Conservation (phyloP, 2,113 vertebrate species). For the Cichladusa arquata region DNA sequence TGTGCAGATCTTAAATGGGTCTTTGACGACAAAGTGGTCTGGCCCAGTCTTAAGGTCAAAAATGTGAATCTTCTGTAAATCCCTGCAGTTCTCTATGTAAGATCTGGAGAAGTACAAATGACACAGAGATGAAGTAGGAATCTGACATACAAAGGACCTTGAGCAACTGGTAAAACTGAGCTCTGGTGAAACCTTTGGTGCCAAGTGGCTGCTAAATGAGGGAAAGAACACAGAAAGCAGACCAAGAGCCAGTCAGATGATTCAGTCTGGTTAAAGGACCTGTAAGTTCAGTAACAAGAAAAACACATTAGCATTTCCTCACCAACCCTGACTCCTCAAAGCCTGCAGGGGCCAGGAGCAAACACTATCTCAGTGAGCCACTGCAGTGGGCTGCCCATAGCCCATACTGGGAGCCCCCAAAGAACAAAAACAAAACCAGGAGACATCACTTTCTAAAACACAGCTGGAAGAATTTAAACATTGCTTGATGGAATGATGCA, state of each 20-base stretch:
- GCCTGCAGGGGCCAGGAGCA: not conserved
- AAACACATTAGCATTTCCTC: not conserved
- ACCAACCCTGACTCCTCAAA: not conserved
- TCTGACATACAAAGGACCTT: not conserved
- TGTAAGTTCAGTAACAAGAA: not conserved
- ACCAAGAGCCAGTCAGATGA: not conserved
- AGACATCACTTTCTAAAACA: not conserved
- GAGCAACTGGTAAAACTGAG: not conserved
- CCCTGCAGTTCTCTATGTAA: not conserved
- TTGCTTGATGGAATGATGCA: not conserved
- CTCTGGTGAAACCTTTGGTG: not conserved
- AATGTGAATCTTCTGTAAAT: not conserved
- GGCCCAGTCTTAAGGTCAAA: not conserved
- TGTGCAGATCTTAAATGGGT: not conserved
- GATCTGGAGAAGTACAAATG: not conserved
- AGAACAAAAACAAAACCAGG: not conserved
- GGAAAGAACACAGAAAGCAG: not conserved
- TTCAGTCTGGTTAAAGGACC: not conserved
- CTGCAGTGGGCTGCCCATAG: not conserved
- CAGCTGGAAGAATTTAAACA: conserved; percentile 13
- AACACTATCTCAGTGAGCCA: not conserved
- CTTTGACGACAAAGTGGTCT: not conserved
- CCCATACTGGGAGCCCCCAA: not conserved
- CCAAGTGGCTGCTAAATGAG: not conserved
- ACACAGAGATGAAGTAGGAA: not conserved